Conservation (phyloP, 1,140 invertebrate genomes). For the Drosophila aff. region DNA sequence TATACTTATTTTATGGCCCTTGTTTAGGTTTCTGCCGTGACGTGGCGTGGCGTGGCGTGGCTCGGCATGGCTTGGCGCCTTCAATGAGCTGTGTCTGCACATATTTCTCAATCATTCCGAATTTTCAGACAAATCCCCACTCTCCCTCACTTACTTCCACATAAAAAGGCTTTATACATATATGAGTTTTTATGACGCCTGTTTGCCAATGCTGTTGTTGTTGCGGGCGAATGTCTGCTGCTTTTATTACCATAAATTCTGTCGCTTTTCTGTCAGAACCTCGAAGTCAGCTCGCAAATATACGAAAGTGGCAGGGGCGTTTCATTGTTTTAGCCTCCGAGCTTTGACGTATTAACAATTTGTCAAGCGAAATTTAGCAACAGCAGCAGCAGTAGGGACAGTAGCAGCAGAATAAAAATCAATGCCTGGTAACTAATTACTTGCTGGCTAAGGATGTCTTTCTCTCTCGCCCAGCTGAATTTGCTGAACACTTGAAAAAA, state of each 20-base stretch:
- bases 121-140: slow-evolving; percentile 34
- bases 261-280: slow-evolving; percentile 33
- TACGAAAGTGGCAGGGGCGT: slow-evolving; percentile 24
- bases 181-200: slow-evolving; percentile 48
- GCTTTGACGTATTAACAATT: slow-evolving; percentile 80
- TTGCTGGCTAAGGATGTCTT: slow-evolving; percentile 39
- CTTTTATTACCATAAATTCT: slow-evolving; percentile 79
- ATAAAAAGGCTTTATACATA: slow-evolving; percentile 20
- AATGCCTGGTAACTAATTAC: slow-evolving; percentile 80
- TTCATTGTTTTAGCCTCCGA: slow-evolving; percentile 44
- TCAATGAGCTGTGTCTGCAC: slow-evolving; percentile 57
- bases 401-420: slow-evolving; percentile 68
- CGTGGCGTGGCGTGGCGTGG: slow-evolving; percentile 46
- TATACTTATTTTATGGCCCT: slow-evolving; percentile 72
- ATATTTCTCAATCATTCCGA: slow-evolving; percentile 59
- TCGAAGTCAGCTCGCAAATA: slow-evolving; percentile 20
- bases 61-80: slow-evolving; percentile 47
- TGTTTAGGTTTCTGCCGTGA: slow-evolving; percentile 36
- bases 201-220: slow-evolving; percentile 11
- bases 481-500: not conserved
- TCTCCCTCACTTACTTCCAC: slow-evolving; percentile 1
- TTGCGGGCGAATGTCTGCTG: slow-evolving; percentile 51
- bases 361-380: slow-evolving; percentile 77
- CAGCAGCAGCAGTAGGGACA: not conserved
- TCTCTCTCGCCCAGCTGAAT: slow-evolving; percentile 2